Percentiles rank a stretch among this genome's conserved stretches.
These are phyloP conservation scores for Hyperoplus immaculatus DNA, from an alignment of 2,797 vertebrate species.

Conservation along the genomic window DNA sequence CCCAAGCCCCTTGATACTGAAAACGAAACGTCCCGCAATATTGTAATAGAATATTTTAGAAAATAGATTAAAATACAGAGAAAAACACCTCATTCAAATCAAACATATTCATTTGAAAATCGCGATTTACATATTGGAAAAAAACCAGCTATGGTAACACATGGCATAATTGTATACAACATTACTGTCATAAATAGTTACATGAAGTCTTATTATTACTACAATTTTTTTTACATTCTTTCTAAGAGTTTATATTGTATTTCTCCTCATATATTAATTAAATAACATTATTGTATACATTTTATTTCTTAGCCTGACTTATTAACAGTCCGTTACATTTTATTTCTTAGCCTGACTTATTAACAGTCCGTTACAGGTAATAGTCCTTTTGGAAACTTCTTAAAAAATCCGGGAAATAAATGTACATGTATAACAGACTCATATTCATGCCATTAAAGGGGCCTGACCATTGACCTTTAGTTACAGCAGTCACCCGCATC, in stretches of 20 bases:
- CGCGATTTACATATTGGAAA: not conserved
- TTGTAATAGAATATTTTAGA: not conserved
- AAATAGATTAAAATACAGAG: too few relatives aligned
- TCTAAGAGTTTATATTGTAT: too few relatives aligned
- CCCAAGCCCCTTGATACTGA: slow-evolving; percentile 14
- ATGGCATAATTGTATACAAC: not conserved
- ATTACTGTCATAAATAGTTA: not conserved
- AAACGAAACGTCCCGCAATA: not conserved
- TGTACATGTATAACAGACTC: not conserved
- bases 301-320: not conserved
- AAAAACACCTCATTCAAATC: too few relatives aligned
- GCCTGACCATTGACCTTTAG: not conserved
- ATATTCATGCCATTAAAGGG: not conserved
- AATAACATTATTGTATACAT: not conserved
- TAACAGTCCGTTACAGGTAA: not conserved
- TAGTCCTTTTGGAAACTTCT: not conserved
- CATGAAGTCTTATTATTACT: not conserved
- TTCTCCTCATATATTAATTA: too few relatives aligned
- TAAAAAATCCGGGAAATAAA: not conserved
- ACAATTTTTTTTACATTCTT: not conserved
- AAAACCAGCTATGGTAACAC: not conserved
- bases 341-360: not conserved
- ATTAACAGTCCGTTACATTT: not conserved
- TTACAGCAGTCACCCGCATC: not conserved
- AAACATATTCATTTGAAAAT: too few relatives aligned